Base-by-base conservation (phyloP, 2,113 vertebrate genomes). In the Accipiter cooperii region DNA sequence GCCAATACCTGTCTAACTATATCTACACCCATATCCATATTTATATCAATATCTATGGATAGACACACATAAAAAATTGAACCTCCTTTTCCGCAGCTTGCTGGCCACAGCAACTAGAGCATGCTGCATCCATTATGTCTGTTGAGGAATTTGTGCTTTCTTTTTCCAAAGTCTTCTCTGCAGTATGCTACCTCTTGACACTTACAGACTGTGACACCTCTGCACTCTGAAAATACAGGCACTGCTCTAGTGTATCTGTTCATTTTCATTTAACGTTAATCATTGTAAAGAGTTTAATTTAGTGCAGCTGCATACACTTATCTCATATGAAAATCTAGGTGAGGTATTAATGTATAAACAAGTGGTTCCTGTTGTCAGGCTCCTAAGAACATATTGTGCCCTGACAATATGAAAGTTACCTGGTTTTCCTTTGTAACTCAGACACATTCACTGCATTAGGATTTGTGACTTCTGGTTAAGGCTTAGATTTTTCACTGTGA, bases 341-440 rank as follows among this genome's bases (percentile, higher is more conserved):
- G 13, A 68, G 5, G 5, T 55, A 57, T 36, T 38, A 26, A 68
- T 29, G 5, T 14, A 21, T 38, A 47, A 89, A 61, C 2, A 52
- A 68, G 15, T 0, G 1, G 5, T 60, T 91, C 12, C 10, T 36
- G 2, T 16, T 55, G 4, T 68, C 31, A 61, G 40, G 13, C 9
- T 69, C 3, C 16, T 57, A 13, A 73, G n/a, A 68, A 47, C 4
- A 10, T 51, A 10, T 14, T 55, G 17, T 69, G 40, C 9, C 10
- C 29, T 55, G 54, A 22, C 3, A 61, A 65, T 1, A 2, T 0
- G 2, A 63, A 68, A 2, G 13, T 83, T 64, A 29, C 26, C 8
- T 80, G n/a, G 0, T n/a, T 71, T 87, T 76, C 5, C 15, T n/a
- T 69, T 78, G 9, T 52, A 78, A 36, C 54, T 77, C 61, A 58